Evolutionary conservation across 2,888 invertebrate species (phyloP).

Genomic region (Pherbina coryleti): DNA sequence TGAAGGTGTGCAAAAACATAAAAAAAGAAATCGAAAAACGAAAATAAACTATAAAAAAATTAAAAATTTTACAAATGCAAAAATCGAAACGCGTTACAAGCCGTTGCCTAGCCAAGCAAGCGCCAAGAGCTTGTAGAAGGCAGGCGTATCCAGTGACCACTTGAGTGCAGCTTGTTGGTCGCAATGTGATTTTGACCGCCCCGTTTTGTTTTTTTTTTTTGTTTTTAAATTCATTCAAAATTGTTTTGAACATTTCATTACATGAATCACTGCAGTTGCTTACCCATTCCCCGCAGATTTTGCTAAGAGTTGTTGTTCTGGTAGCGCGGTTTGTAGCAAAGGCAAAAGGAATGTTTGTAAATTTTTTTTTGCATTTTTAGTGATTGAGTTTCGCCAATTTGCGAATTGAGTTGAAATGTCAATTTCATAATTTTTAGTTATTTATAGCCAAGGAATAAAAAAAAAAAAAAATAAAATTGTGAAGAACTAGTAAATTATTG

Average conservation of each 20-base stretch:
- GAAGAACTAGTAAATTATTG: not conserved
- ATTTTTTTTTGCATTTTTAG: not conserved
- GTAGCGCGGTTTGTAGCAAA: no score
- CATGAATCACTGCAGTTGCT: not conserved
- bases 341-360: no score
- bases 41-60: no score
- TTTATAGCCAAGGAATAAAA: slow-evolving; percentile 33
- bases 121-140: not conserved
- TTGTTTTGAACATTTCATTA: slow-evolving; percentile 13
- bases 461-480: no score
- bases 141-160: no score
- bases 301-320: no score
- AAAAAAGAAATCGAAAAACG: no score
- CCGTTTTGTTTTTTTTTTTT: slow-evolving; percentile 12
- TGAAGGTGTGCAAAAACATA: no score
- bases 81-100: no score
- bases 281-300: no score
- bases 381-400: slow-evolving; percentile 6
- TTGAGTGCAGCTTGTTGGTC: not conserved
- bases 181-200: slow-evolving; percentile 13
- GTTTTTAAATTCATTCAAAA: slow-evolving; percentile 21
- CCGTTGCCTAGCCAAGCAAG: no score
- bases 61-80: no score
- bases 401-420: slow-evolving; percentile 43
- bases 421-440: slow-evolving; percentile 46